Base-by-base conservation (phyloP, 2,888 invertebrate genomes). In the Dendrolimus houi region DNA sequence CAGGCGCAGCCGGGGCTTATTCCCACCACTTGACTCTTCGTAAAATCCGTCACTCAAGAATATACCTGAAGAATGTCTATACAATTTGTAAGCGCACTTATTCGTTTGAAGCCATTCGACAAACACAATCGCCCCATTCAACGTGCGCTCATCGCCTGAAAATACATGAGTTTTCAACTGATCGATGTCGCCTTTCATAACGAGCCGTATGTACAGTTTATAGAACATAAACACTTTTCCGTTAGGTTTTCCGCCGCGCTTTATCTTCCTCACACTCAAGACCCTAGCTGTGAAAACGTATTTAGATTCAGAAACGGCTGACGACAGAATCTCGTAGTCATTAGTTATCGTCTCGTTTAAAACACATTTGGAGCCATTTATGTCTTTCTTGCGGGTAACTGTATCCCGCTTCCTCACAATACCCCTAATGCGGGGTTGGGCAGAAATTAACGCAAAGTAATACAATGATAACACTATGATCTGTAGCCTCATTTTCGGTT, bases 281-380 rank as follows among this genome's bases (percentile, higher is more conserved):
- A 90, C 87, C 66, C 88, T 79, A 63, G 88, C 89, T 62, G 88
- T 87, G 81, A 90, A 90, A 81, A 90, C 85, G 79, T 90, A 89
- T 82, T 87, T 87, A 77, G 89, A 88, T 79, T 89, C 89, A 77
- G 89, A 89, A 72, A 90, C 89, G 70, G 85, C 87, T 70, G 89
- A 90, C 77, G 88, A 85, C 83, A 90, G 75, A 83, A 89, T 87
- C 85, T 89, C 89, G 76, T 88, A 89, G 85, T 90, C 89, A 84
- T 90, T 89, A 83, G 87, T 88, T 85, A 89, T 85, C 79, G 89
- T 90, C 84, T 87, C 89, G 78, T 90, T 89, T 77, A 85, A 85
- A 85, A 85, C 79, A 84, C 89, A 89, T 87, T 88, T 87, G 80
- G 83, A 70, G 67, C 71, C 79, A 72, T 85, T 87, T 79, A 80